Evolutionary conservation across 2,113 vertebrate species (phyloP), one percentile per base, ranked within the genome.

Genomic region (Hippocampus mohnikei): DNA sequence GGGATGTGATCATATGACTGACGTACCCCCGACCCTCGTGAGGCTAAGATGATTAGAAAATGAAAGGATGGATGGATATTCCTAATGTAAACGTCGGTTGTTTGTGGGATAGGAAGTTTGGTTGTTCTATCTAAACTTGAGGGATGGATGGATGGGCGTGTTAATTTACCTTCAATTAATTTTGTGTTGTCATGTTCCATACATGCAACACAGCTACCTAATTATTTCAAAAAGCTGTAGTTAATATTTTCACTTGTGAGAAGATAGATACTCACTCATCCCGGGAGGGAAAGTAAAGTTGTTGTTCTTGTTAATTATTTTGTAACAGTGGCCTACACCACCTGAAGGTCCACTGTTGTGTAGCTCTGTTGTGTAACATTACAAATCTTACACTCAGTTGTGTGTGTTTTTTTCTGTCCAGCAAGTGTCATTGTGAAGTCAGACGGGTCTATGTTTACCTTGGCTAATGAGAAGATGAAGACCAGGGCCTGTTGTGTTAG

Each of bases 321-420:
- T 42, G 40, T 44, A 64, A 23, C 10, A 13, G 42, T 23, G 62
- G 11, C 48, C 20, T 23, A 12, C 52, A 80, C 18, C 53, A 82
- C 72, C 77, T 74, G 74, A 84, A 74, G 69, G 23, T 77, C 73
- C 66, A 42, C 62, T 58, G 61, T 71, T 71, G 82, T 81, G 59
- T 53, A 70, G 68, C 33, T 67, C 20, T 29, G n/a, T 23, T 74
- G 88, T 86, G n/a, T n/a, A n/a, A n/a, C n/a, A n/a, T n/a, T n/a
- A n/a, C n/a, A n/a, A 91, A 91, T 69, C 60, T 16, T 78, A 90
- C 81, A 84, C 87, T 58, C 62, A 60, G 70, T 70, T 86, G 73
- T 37, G 33, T 37, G 33, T 33, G 5, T 33, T 72, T 61, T n/a
- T 21, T 64, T 12, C 41, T 60, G 63, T 66, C 13, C 40, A 37